Conservation (phyloP, 2,113 vertebrate genomes). For the Esox niger region DNA sequence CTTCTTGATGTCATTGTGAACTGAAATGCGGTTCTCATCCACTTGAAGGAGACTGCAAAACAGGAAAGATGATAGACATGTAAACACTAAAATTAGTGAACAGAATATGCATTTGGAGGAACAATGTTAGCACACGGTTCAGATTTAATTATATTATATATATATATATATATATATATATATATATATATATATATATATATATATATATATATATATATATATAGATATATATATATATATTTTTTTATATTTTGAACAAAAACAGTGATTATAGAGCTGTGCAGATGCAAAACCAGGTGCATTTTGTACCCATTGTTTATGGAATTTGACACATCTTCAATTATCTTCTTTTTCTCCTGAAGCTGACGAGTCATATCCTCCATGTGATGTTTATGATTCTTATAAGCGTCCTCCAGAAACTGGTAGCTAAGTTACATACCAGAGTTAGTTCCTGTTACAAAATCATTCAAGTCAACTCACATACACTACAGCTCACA, state of each 20-base stretch:
- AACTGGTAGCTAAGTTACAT: conserved; percentile 84
- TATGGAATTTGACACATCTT: conserved; percentile 86
- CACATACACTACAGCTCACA: not conserved
- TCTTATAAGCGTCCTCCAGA: conserved; percentile 90
- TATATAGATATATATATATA: no score
- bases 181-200: no score
- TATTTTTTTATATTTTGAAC: no score
- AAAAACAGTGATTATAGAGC: no score
- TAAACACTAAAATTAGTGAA: not conserved
- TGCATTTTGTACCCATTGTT: conserved; percentile 79
- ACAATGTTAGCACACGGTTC: no score
- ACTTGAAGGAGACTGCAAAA: conserved; percentile 86
- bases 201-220: no score
- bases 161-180: no score
- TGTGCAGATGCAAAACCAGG: not conserved
- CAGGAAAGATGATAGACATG: conserved; percentile 1
- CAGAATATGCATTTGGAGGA: no score
- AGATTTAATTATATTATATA: no score
- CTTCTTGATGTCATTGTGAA: conserved; percentile 91
- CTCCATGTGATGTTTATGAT: conserved; percentile 90
- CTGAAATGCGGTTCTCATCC: conserved; percentile 86
- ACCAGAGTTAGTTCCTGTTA: not conserved
- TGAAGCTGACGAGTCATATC: conserved; percentile 86
- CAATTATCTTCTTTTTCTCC: conserved; percentile 89
- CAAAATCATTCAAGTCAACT: not conserved